phyloP scores from a whole-genome alignment of 1,140 invertebrate species.

The Diploscapter pachys region DNA sequence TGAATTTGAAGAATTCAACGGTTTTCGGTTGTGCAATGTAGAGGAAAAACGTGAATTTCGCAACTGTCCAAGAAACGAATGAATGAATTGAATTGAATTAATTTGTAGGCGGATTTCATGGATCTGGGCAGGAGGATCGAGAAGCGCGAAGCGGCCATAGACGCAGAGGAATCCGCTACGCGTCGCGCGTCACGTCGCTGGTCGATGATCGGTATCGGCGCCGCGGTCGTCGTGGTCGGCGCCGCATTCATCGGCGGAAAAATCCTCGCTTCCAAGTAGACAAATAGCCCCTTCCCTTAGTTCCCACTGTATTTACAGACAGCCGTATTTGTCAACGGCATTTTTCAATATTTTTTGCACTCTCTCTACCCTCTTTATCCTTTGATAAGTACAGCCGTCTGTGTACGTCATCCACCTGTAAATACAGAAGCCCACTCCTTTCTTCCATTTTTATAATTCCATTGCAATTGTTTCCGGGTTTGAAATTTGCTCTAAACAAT shows the following conservation, averaged over 20 bases:
- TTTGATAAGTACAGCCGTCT: too few species aligned
- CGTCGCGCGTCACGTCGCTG: conserved; percentile 5
- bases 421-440: too few species aligned
- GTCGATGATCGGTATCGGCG: conserved; percentile 2
- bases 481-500: too few species aligned
- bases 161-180: not conserved
- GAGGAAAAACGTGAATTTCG: not conserved
- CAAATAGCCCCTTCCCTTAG: too few species aligned
- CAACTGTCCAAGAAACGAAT: not conserved
- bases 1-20: not conserved
- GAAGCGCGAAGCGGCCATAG: not conserved
- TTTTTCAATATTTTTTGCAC: too few species aligned
- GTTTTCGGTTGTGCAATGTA: not conserved
- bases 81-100: not conserved
- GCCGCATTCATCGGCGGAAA: not conserved
- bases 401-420: too few species aligned
- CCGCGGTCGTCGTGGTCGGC: not conserved
- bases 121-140: conserved; percentile 8
- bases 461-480: too few species aligned
- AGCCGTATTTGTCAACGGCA: too few species aligned
- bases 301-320: too few species aligned
- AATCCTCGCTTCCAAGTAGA: too few species aligned
- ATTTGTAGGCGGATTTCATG: conserved; percentile 24
- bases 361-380: too few species aligned
- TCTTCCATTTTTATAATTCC: too few species aligned